These are phyloP conservation scores for Gryllus longicercus DNA, from an alignment of 2,888 invertebrate species.

Conservation along the genomic window DNA sequence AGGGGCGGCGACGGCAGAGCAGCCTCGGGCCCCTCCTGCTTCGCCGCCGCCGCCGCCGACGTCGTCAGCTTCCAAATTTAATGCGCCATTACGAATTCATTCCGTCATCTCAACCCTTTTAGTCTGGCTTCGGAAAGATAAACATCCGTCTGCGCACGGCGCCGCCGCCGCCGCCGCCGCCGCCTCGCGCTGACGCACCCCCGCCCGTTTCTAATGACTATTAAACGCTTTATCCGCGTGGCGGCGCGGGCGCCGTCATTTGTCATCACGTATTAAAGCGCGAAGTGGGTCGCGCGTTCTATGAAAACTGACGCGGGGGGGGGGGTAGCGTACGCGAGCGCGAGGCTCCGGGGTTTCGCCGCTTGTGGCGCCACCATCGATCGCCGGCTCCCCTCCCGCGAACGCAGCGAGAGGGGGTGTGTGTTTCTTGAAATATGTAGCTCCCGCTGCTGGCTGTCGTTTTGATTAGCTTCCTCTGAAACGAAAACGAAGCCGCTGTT, in stretches of 20 bases:
- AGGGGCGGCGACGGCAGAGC: too few relatives aligned
- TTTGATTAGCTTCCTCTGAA: too few relatives aligned
- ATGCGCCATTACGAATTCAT: conserved; percentile 7
- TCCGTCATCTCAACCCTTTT: conserved; percentile 17
- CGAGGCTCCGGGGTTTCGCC: too few relatives aligned
- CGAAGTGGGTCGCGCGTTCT: conserved; percentile 1
- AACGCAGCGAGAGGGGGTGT: too few relatives aligned
- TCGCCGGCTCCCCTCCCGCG: too few relatives aligned
- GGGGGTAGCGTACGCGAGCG: background rate
- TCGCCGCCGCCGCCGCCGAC: background rate
- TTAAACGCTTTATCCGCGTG: background rate
- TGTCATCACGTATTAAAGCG: conserved; percentile 17
- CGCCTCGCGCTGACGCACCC: background rate
- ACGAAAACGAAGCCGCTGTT: too few relatives aligned
- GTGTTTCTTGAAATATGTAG: too few relatives aligned
- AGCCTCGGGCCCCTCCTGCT: background rate
- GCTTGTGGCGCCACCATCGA: too few relatives aligned
- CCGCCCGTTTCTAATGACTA: background rate
- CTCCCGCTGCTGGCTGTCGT: too few relatives aligned
- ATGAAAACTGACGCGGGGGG: background rate
- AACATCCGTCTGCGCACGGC: background rate
- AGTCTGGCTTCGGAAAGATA: conserved; percentile 1
- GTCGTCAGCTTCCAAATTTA: conserved; percentile 11
- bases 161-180: background rate
- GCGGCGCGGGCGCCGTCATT: background rate